Conservation (phyloP, 2,113 vertebrate species). For the Pterocles orientalis region DNA sequence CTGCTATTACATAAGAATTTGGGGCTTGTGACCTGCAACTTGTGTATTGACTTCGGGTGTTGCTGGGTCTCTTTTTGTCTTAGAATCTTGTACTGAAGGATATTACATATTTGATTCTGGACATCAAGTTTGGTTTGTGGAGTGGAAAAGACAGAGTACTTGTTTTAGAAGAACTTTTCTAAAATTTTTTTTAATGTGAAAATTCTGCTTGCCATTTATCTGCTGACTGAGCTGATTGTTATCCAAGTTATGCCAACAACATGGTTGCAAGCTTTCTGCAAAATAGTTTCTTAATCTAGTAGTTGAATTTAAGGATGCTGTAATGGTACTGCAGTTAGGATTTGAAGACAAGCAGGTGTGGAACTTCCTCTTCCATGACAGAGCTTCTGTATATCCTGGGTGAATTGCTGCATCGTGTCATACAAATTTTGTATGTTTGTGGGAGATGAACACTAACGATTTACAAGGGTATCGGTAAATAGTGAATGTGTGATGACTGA, state of each 20-base stretch:
- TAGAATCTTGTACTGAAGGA: not conserved
- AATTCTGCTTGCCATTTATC: not conserved
- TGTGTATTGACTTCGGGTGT: not conserved
- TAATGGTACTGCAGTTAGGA: not conserved
- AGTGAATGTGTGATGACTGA: accelerated
- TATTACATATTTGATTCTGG: not conserved
- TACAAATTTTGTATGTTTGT: not conserved
- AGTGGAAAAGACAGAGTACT: not conserved
- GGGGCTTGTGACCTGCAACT: not conserved
- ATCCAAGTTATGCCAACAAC: not conserved
- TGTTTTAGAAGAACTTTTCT: not conserved
- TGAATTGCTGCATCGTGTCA: not conserved
- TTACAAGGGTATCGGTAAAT: not conserved
- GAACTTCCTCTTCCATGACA: not conserved
- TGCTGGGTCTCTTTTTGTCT: not conserved
- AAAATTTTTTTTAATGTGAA: not conserved
- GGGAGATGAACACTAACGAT: not conserved
- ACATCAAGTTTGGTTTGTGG: not conserved
- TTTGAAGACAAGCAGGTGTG: not conserved
- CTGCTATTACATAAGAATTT: not conserved
- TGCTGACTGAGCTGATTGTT: not conserved
- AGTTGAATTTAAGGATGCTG: not conserved
- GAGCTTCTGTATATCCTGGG: not conserved
- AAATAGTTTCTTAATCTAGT: not conserved
- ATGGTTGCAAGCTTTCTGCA: not conserved